Evolutionary conservation across 2,113 vertebrate genomes (phyloP).

Genomic region (Amphilophus citrinellus): DNA sequence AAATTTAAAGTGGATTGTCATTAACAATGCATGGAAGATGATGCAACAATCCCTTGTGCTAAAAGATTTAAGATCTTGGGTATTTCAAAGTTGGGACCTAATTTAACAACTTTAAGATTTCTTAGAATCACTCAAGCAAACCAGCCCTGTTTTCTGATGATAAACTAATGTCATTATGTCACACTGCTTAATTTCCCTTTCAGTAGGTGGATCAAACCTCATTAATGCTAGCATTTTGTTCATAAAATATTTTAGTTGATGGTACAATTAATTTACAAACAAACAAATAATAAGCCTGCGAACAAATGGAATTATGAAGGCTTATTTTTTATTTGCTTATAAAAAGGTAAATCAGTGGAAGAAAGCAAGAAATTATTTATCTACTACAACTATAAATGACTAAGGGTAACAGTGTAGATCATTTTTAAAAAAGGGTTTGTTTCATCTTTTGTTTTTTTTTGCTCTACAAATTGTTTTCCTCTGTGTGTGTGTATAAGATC

Average conservation of each 20-base stretch:
- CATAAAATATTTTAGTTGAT: neutral
- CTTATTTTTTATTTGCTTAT: slow-evolving; percentile 5
- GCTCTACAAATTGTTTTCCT: neutral
- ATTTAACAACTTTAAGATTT: slow-evolving; percentile 18
- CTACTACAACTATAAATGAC: neutral
- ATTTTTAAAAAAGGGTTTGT: neutral
- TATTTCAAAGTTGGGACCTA: slow-evolving; percentile 6
- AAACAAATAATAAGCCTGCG: slow-evolving; percentile 4
- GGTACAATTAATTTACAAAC: neutral
- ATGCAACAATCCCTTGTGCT: slow-evolving; percentile 9
- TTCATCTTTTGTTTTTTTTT: neutral
- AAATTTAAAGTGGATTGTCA: slow-evolving; percentile 16
- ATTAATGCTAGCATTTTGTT: neutral
- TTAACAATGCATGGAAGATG: slow-evolving; percentile 19
- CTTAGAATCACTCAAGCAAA: neutral
- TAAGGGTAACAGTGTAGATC: neutral
- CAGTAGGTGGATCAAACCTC: slow-evolving; percentile 3
- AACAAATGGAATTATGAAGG: neutral
- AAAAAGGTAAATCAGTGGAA: no score
- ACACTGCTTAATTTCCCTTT: slow-evolving; percentile 7
- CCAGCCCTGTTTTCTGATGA: slow-evolving; percentile 1
- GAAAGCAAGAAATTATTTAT: neutral
- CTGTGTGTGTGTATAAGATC: neutral
- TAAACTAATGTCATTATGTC: slow-evolving; percentile 7
- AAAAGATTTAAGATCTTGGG: slow-evolving; percentile 17